Percentiles rank a stretch among this genome's conserved stretches.
Conservation (phyloP, 2,113 vertebrate species). For the Centropus unirufus region DNA sequence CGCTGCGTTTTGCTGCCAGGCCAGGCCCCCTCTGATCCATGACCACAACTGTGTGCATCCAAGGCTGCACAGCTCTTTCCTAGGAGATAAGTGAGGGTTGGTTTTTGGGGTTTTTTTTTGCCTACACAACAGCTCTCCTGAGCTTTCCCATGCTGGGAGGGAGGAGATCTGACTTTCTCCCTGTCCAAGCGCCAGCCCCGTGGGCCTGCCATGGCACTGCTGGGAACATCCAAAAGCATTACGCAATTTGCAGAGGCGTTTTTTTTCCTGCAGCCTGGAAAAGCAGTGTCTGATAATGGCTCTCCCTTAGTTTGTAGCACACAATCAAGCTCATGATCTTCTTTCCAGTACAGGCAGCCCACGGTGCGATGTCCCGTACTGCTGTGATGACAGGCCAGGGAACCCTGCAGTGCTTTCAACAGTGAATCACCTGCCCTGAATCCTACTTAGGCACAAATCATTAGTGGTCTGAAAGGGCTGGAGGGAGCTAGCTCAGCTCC, state of each 20-base stretch:
- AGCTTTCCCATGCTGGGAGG: conserved; percentile 56
- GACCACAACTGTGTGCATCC: neutral
- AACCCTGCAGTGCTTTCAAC: conserved; percentile 23
- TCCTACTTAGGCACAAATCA: conserved; percentile 33
- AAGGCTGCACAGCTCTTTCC: conserved; percentile 47
- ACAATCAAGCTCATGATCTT: conserved; percentile 38
- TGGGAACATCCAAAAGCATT: conserved; percentile 53
- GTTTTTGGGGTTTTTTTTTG: fast-evolving
- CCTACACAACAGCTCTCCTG: conserved; percentile 53
- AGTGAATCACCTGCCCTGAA: conserved; percentile 27
- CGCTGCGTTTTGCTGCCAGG: neutral
- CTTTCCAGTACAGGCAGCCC: conserved; percentile 43
- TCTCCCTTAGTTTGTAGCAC: conserved; percentile 34
- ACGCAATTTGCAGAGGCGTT: conserved; percentile 52
- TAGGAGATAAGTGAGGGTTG: conserved; percentile 52
- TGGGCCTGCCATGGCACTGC: conserved; percentile 33
- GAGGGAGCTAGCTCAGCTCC: neutral
- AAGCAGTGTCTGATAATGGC: conserved; percentile 5
- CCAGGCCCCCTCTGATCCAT: neutral
- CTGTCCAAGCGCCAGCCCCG: neutral
- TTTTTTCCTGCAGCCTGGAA: conserved; percentile 45
- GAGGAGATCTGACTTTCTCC: conserved; percentile 38
- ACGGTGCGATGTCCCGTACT: conserved; percentile 21
- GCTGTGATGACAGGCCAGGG: conserved; percentile 32
- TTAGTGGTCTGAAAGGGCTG: conserved; percentile 1